These are phyloP conservation scores for Embidobia sp. DNA, from an alignment of 2,888 invertebrate species.

Conservation along the genomic window DNA sequence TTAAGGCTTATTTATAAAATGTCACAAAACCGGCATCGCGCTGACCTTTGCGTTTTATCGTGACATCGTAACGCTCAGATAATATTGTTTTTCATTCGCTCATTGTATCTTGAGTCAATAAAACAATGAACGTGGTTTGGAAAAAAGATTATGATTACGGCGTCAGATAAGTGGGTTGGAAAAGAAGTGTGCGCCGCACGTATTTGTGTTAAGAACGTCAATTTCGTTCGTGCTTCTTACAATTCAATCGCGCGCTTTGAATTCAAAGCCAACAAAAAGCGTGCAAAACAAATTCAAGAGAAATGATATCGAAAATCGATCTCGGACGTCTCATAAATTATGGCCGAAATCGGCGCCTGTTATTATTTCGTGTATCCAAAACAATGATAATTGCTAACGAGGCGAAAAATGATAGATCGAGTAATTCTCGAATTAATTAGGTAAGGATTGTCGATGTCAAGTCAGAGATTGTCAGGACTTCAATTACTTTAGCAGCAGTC, in stretches of 20 bases:
- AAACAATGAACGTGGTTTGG: conserved; percentile 43
- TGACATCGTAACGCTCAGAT: conserved; percentile 42
- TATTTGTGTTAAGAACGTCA: conserved; percentile 31
- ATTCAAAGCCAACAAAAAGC: too few relatives aligned
- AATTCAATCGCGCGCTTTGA: not conserved
- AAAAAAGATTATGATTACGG: conserved; percentile 49
- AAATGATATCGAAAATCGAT: too few relatives aligned
- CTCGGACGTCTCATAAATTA: too few relatives aligned
- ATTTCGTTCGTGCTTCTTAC: not conserved
- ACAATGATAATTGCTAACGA: conserved; percentile 35
- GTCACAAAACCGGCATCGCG: conserved; percentile 16
- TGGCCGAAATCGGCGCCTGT: too few relatives aligned
- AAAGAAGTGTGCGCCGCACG: conserved; percentile 34
- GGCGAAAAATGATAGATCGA: conserved; percentile 51
- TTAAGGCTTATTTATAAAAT: conserved; percentile 14
- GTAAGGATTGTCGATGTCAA: conserved; percentile 55
- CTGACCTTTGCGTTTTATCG: conserved; percentile 45
- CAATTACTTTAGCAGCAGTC: conserved; percentile 62
- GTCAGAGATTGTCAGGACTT: conserved; percentile 53
- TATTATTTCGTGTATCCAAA: too few relatives aligned
- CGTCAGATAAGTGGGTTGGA: conserved; percentile 45
- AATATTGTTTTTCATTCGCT: conserved; percentile 48
- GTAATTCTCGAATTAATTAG: conserved; percentile 57
- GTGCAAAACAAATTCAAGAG: too few relatives aligned
- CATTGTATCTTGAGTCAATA: conserved; percentile 49